phyloP scores from a whole-genome alignment of 1,140 invertebrate species.

The Adoxophyes honmai region DNA sequence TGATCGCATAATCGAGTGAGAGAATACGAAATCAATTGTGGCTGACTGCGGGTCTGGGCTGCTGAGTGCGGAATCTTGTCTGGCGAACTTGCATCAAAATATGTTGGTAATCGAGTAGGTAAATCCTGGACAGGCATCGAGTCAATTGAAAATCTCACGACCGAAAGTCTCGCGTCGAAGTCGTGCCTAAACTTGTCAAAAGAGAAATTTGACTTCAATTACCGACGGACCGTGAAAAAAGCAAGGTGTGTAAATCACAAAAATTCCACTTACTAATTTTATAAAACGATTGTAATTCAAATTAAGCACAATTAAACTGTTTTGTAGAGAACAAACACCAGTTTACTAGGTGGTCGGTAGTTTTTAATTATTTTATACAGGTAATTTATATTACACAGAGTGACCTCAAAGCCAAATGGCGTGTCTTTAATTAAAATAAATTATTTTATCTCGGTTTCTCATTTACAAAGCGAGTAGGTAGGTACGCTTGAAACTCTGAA shows the following conservation, averaged over 20 bases:
- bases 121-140: no score
- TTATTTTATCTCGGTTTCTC: conserved; percentile 33
- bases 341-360: neutral
- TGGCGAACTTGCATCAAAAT: no score
- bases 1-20: no score
- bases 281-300: neutral
- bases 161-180: no score
- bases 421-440: no score
- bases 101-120: no score
- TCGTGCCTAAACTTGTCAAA: conserved; percentile 12
- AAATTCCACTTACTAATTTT: neutral
- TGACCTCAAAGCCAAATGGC: conserved; percentile 34
- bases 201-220: conserved; percentile 10
- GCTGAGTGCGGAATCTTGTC: no score
- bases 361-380: conserved; percentile 15
- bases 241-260: neutral
- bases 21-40: no score
- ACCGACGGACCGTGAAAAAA: neutral
- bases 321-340: neutral
- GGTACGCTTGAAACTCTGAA: conserved; percentile 24
- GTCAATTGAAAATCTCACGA: no score
- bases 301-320: neutral
- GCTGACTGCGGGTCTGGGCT: no score
- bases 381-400: conserved; percentile 43
- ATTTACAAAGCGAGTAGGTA: conserved; percentile 29